These are phyloP conservation scores for Cassiopea xamachana DNA, from an alignment of 30 jellyfish, hydroid and myxozoan species.

Conservation along the genomic window DNA sequence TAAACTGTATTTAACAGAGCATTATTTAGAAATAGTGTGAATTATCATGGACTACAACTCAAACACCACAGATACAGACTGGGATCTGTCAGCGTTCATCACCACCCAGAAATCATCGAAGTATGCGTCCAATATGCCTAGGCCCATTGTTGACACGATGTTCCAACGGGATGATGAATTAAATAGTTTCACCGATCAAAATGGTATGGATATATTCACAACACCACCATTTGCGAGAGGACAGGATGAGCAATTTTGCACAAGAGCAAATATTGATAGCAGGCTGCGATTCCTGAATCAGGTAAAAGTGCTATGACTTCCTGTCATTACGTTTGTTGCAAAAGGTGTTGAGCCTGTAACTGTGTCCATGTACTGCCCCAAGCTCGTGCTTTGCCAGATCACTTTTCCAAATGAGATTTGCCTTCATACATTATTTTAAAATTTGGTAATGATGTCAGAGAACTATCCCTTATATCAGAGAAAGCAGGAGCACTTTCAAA, in stretches of 20 bases:
- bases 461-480: background rate
- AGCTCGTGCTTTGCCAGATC: background rate
- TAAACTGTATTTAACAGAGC: background rate
- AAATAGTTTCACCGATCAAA: background rate
- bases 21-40: background rate
- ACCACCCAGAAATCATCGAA: conserved; percentile 45
- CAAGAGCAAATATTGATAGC: conserved; percentile 74
- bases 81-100: conserved; percentile 73
- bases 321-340: background rate
- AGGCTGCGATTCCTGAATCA: conserved; percentile 82
- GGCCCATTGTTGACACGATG: conserved; percentile 44
- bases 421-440: background rate
- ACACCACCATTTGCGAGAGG: conserved; percentile 56
- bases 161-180: conserved; percentile 7
- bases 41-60: background rate
- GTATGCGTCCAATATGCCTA: conserved; percentile 37
- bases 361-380: background rate
- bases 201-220: conserved; percentile 72
- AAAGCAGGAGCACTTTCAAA: background rate
- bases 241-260: conserved; percentile 75
- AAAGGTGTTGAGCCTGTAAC: background rate
- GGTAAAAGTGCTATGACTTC: conserved; percentile 28
- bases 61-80: conserved; percentile 34
- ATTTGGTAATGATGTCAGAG: background rate
- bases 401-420: background rate